Percentiles rank a stretch among this genome's conserved stretches.
phyloP scores from a whole-genome alignment of 2,113 vertebrate species.

The Vireo altiloquus region DNA sequence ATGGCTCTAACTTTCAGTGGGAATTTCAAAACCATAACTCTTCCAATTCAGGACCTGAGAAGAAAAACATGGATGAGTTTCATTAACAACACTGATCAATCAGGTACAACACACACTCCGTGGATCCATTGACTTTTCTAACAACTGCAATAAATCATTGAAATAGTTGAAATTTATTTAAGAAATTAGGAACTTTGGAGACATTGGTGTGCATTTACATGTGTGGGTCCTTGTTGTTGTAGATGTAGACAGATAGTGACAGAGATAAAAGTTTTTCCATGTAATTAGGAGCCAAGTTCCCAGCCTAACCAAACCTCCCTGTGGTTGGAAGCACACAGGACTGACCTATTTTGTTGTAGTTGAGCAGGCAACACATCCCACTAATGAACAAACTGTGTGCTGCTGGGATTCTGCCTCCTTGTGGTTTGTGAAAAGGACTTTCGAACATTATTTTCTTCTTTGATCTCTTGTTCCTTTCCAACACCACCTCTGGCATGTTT shows the following conservation, averaged over 20 bases:
- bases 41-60: neutral
- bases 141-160: neutral
- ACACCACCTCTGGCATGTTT: neutral
- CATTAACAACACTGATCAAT: neutral
- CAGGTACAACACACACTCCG: neutral
- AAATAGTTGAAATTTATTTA: neutral
- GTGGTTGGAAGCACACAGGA: neutral
- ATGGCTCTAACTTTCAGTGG: neutral
- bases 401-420: neutral
- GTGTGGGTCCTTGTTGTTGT: neutral
- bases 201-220: rapidly evolving
- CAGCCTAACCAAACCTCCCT: neutral
- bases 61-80: neutral
- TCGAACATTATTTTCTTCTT: neutral
- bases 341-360: neutral
- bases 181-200: neutral
- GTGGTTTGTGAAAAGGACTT: neutral
- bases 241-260: rapidly evolving
- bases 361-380: neutral
- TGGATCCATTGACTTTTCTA: neutral
- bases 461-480: neutral
- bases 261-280: neutral
- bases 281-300: neutral
- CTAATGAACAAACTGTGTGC: neutral
- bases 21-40: neutral